phyloP scores from a whole-genome alignment of 2,888 invertebrate species.

The Cosmia trapezina region DNA sequence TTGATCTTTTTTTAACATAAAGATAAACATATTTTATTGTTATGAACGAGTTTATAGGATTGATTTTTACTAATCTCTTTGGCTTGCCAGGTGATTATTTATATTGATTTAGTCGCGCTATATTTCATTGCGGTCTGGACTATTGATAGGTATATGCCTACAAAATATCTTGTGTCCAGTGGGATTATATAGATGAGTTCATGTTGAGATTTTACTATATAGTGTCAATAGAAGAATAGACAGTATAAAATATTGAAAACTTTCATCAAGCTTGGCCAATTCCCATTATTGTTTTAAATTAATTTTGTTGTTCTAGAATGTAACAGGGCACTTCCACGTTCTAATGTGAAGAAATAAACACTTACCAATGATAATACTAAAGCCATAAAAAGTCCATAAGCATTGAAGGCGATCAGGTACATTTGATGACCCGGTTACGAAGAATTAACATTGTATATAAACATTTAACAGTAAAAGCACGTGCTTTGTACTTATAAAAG shows the following conservation, averaged over 20 bases:
- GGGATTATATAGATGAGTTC: no score
- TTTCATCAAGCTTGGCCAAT: neutral
- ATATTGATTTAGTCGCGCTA: neutral
- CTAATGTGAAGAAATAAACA: neutral
- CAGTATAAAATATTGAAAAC: no score
- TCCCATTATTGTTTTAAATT: neutral
- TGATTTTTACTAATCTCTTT: neutral
- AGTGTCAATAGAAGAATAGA: neutral
- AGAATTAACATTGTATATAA: conserved; percentile 49
- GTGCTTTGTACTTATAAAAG: conserved; percentile 49
- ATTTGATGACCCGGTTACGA: conserved; percentile 50
- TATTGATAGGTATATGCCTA: neutral
- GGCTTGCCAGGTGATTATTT: neutral
- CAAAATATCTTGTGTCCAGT: neutral
- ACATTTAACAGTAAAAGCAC: conserved; percentile 50
- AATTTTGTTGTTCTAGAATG: neutral
- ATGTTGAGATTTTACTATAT: neutral
- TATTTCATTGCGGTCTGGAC: neutral
- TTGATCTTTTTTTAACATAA: conserved; percentile 17
- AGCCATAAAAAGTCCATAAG: conserved; percentile 18
- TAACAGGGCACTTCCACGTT: no score
- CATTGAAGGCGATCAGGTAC: conserved; percentile 47
- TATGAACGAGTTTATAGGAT: neutral
- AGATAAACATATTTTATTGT: neutral
- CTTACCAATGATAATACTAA: conserved; percentile 15